Evolutionary conservation across 1,140 invertebrate species (phyloP), one percentile per base, ranked within the genome.

Genomic region (Acyrthosiphon pisum): DNA sequence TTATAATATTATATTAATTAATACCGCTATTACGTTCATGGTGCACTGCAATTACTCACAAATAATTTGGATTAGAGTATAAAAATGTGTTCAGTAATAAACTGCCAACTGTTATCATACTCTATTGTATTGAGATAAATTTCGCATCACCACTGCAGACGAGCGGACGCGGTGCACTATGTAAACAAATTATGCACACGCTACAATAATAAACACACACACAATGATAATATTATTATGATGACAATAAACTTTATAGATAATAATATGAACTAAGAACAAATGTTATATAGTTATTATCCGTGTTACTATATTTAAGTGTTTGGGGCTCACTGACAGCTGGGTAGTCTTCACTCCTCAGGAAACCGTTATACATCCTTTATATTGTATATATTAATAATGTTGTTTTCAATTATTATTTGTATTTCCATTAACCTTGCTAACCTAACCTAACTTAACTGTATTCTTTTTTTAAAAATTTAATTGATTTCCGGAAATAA

Each of bases 331-430:
- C 83, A 37, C 35, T 81, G 18, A 81, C 37, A 81, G n/a, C 18
- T 35, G 68, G 20, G 7, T 81, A 81, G 6, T 37, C 76, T 35
- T 81, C 30, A 68, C 60, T 68, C 6, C 60, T n/a, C 14, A 68
- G 60, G 60, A 68, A 68, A n/a, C 20, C 6, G 60, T 37, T 81
- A 22, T 7, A 37, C 18, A 20, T 37, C 6, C 76, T 35, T 81
- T 81, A 68, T 11, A 60, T 68, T 8, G 2, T 44, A 53, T 44
- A 84, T n/a, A n/a, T 87, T 18, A 48, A 86, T 18, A 48, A 86
- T n/a, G 60, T n/a, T 11, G 30, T 87, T 48, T 87, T n/a, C 26
- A 86, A 86, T 44, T 86, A 46, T 86, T 46, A 86, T 86, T 86
- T 44, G 11, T 26, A 46, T 30, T 41, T 26, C 30, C 30, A 44